Evolutionary conservation across 2,888 invertebrate genomes (phyloP).

Genomic region (Trachelus iudaicus): DNA sequence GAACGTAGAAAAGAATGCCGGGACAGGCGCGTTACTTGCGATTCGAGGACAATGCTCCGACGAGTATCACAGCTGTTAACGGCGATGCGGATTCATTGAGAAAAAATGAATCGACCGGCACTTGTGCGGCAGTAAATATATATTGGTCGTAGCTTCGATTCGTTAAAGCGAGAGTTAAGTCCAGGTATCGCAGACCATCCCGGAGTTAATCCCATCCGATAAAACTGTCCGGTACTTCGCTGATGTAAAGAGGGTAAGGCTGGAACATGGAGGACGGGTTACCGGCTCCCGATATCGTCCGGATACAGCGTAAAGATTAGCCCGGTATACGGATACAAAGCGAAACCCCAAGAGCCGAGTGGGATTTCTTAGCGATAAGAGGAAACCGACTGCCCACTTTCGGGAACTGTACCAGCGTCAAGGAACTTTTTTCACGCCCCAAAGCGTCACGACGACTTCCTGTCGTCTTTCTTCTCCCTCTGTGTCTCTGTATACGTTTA

Average conservation of each 20-base stretch:
- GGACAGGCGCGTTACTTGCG: conserved; percentile 29
- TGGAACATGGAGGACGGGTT: background rate
- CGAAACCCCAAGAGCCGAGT: background rate
- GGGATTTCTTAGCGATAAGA: background rate
- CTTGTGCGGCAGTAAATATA: background rate
- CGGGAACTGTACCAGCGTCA: background rate
- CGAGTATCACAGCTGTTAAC: conserved; percentile 17
- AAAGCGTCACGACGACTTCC: background rate
- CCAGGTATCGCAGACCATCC: background rate
- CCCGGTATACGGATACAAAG: background rate
- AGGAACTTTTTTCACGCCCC: background rate
- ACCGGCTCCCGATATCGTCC: background rate
- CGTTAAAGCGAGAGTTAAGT: background rate
- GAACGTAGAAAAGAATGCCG: conserved; percentile 27
- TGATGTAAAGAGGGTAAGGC: background rate
- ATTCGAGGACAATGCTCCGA: conserved; percentile 43
- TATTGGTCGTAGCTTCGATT: background rate
- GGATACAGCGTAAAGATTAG: background rate
- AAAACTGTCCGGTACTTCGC: background rate
- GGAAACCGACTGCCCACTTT: background rate
- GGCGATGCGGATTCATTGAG: conserved; percentile 18
- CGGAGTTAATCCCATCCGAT: background rate
- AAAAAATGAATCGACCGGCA: conserved; percentile 8
- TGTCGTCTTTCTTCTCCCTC: background rate
- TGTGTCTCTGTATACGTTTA: background rate